A percentile compares a stretch with the other conserved stretches of the same genome.
phyloP scores from a whole-genome alignment of 2,797 vertebrate species.

The Alcedo quadribrachys region DNA sequence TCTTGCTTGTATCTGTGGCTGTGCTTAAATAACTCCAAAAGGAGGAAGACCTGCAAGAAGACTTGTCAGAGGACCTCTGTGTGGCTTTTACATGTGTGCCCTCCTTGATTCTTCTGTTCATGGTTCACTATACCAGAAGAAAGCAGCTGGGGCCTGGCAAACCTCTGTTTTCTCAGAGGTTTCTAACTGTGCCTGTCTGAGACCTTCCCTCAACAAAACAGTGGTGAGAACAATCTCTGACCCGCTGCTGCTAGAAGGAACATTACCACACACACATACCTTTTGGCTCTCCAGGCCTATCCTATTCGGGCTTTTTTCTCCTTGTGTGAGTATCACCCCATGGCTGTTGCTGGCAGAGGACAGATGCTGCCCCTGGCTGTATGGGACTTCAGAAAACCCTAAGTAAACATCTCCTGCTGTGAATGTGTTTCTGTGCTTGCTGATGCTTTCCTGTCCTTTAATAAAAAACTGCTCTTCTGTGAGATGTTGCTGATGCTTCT shows the following conservation, averaged over 20 bases:
- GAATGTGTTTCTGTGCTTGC: not conserved
- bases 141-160: not conserved
- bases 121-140: not conserved
- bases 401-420: not conserved
- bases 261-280: fast-evolving
- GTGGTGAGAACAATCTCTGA: not conserved
- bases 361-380: not conserved
- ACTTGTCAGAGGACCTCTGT: not conserved
- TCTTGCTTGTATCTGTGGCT: not conserved
- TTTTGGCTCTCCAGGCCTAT: not conserved
- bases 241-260: not conserved
- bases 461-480: not conserved
- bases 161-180: not conserved
- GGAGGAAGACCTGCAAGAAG: not conserved
- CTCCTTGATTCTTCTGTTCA: not conserved
- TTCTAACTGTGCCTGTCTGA: not conserved
- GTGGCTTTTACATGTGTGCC: not conserved
- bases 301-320: not conserved
- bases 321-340: not conserved
- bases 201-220: not conserved
- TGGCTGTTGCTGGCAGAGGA: fast-evolving
- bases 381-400: not conserved
- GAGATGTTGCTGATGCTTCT: not conserved
- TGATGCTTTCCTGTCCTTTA: not conserved
- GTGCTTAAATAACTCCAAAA: not conserved